These are phyloP conservation scores for Ictalurus furcatus DNA, from an alignment of 2,113 vertebrate species.

Conservation along the genomic window DNA sequence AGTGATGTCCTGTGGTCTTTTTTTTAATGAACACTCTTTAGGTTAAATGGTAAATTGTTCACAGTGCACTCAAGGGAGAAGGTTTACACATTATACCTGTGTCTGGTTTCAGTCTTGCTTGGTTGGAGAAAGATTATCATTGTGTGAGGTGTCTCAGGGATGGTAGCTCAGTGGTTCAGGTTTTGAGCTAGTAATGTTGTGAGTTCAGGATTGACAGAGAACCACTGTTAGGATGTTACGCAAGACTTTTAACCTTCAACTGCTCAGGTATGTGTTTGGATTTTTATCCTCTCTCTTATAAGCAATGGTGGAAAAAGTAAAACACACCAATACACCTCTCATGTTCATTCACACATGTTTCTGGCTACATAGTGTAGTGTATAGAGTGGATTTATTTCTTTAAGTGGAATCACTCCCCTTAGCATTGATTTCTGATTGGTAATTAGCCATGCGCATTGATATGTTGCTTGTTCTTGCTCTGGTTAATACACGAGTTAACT, in stretches of 20 bases:
- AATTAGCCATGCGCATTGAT: too few species aligned
- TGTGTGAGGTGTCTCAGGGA: not conserved
- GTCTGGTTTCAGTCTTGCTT: not conserved
- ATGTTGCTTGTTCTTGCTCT: too few species aligned
- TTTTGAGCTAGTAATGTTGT: not conserved
- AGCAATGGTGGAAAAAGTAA: not conserved
- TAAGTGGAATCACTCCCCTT: too few species aligned
- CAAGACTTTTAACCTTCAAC: not conserved
- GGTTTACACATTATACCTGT: conserved; percentile 4
- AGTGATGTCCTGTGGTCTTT: not conserved
- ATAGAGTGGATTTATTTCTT: too few species aligned
- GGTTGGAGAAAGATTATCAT: conserved; percentile 4
- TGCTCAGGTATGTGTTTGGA: not conserved
- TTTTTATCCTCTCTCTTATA: not conserved
- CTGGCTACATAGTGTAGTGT: not conserved
- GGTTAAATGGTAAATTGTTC: conserved; percentile 9
- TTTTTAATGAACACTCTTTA: not conserved
- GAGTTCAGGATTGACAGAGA: not conserved
- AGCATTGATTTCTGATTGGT: too few species aligned
- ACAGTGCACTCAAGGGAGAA: conserved; percentile 5
- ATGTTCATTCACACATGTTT: not conserved
- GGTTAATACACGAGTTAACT: too few species aligned
- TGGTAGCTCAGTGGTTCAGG: not conserved
- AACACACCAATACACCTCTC: not conserved
- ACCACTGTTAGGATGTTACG: not conserved